Base-by-base conservation (phyloP, 1,140 invertebrate genomes). In the Drosophila sturtevanti region DNA sequence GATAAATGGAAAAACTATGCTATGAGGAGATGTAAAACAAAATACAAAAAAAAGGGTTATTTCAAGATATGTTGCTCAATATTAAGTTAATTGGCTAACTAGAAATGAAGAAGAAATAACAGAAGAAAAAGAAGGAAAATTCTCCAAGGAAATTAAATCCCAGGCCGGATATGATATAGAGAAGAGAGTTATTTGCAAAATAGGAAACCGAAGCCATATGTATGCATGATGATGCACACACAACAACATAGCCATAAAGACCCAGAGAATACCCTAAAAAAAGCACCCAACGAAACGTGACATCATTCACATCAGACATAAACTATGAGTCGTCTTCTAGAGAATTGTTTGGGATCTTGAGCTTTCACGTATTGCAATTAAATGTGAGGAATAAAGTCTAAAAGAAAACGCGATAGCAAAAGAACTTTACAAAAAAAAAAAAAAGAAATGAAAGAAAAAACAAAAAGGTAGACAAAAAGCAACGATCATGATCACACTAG, bases 351-450 rank as follows among this genome's bases (percentile, higher is more conserved):
- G 41, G 24, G 56, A 54, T 48, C 21, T 44, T 63, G 58, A 16
- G 24, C 68, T 70, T 68, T 72, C 69, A 81, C 78, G 77, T 76
- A 77, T 80, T 71, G 72, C 72, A 69, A 76, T 81, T 73, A 73
- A 77, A 77, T 61, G 58, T 62, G 67, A 77, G 54, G 61, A 76
- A 31, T 31, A 31, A 31, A 31, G 27, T 31, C 27, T 31, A 31
- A 31, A 59, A 63, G 59, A 27, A 76, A 69, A 58, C 18, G 16
- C 41, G 41, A 44, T 48, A 48, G 41, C 27, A 18, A 59, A 59
- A 51, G 63, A 67, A 72, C 38, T n/a, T n/a, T 14, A 60, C 22
- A 21, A 24, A 41, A 14, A 38, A 58, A 14, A 22, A 11, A 38
- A 18, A 27, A 55, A 58, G n/a, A n/a, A n/a, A n/a, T n/a, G n/a